phyloP scores from a whole-genome alignment of 2,888 invertebrate genomes.

The Heliconius ismenius region DNA sequence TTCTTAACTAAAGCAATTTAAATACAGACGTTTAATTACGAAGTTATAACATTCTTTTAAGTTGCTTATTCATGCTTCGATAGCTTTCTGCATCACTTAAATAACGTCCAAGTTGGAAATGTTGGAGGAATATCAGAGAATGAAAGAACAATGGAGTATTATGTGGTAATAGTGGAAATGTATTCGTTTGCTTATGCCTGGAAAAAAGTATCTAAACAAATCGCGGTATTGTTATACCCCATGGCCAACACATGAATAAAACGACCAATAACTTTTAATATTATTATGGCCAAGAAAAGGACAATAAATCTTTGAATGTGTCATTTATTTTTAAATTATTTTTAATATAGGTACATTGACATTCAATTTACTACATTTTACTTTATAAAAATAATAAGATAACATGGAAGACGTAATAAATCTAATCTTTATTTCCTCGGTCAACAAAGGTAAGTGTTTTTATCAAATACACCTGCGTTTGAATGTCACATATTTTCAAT shows the following conservation, averaged over 20 bases:
- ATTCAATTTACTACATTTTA: constrained; percentile 1
- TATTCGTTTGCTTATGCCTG: constrained; percentile 77
- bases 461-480: constrained; percentile 47
- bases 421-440: constrained; percentile 21
- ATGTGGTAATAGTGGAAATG: constrained; percentile 82
- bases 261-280: constrained; percentile 59
- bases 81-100: constrained; percentile 70
- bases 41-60: constrained; percentile 64
- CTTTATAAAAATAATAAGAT: background rate
- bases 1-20: constrained; percentile 44
- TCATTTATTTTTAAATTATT: constrained; percentile 21
- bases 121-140: constrained; percentile 76
- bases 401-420: background rate
- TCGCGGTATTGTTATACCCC: constrained; percentile 75
- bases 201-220: constrained; percentile 81
- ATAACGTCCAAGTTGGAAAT: constrained; percentile 72
- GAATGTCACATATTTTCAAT: constrained; percentile 66
- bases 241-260: constrained; percentile 64
- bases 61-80: constrained; percentile 64
- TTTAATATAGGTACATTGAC: constrained; percentile 5
- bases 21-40: constrained; percentile 60
- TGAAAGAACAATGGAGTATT: constrained; percentile 80
- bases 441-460: constrained; percentile 28
- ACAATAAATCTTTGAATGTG: constrained; percentile 40
- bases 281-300: constrained; percentile 47